Evolutionary conservation across 2,888 invertebrate genomes (phyloP), one percentile per base, ranked within the genome.

Genomic region (Sclerodermus sp.): DNA sequence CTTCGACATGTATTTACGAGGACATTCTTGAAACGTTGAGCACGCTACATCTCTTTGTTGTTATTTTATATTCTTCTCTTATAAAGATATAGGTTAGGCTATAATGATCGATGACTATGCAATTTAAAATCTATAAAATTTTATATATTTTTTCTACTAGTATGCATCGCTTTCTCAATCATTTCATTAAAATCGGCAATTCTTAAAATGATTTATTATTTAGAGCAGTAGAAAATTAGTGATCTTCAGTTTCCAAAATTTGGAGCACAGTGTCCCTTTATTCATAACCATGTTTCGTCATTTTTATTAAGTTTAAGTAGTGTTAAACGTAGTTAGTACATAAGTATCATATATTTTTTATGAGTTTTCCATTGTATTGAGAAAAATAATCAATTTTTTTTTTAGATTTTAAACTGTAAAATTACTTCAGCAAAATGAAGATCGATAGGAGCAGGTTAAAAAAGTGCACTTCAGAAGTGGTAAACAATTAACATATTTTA

Each of bases 381-480:
- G n/a, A n/a, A n/a, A n/a, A n/a, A 39, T 34, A 40, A 12, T 0
- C 37, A 43, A 49, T 34, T 47, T 45, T 49, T 51, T 46, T 70
- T 68, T 17, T 56, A 67, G 74, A 64, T 67, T 64, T 68, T 69
- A 70, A 68, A 60, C 46, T 47, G 45, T 47, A 17, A 44, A 55
- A 38, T 53, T 42, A 57, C 43, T 42, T 48, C 8, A 38, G 44
- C 67, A 81, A 76, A 70, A 91, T 91, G 91, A 91, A 90, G 83
- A 89, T 91, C 71, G 91, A 91, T 75, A 84, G 87, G 70, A 85
- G 84, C 67, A 88, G 90, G 78, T 81, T 90, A 69, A 90, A 90
- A 79, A 90, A 90, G 79, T 88, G 89, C 82, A 88, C 89, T 73
- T 89, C 90, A 57, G 91, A 91, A 82, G 87, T 90, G 79, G 86